These are phyloP conservation scores for Typhlomys cinereus DNA, from an alignment of 2,113 vertebrate species.

Conservation along the genomic window DNA sequence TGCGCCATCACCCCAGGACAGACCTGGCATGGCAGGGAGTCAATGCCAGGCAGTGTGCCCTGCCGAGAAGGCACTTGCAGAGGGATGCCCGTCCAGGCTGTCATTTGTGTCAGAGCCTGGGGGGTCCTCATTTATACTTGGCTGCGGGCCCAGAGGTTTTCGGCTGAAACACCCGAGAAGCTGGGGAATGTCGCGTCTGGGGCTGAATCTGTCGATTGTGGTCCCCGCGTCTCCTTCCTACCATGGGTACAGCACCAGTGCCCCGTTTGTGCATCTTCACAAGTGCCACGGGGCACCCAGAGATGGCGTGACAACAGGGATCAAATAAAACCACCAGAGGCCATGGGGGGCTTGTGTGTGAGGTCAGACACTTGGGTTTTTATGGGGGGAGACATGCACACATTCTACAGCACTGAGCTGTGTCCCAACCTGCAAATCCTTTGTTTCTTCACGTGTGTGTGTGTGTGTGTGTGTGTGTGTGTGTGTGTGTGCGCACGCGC, in stretches of 20 bases:
- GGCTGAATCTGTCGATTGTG: no score
- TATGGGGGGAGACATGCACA: not conserved
- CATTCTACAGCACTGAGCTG: not conserved
- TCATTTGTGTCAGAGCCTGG: not conserved
- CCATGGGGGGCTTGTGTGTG: not conserved
- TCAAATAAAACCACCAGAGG: not conserved
- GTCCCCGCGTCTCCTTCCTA: not conserved
- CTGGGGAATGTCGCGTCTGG: not conserved
- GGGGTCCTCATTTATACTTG: fast-evolving
- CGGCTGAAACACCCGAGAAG: not conserved
- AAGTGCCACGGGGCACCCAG: not conserved
- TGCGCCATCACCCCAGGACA: not conserved
- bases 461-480: no score
- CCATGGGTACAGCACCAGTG: not conserved
- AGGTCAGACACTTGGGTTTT: not conserved
- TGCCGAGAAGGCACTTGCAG: not conserved
- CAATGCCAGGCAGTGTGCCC: not conserved
- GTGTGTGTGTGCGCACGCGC: no score
- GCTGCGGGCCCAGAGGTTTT: not conserved
- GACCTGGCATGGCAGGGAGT: not conserved
- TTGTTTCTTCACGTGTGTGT: no score
- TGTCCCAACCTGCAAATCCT: not conserved
- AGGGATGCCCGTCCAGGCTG: no score
- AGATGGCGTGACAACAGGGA: no score
- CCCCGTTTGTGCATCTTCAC: not conserved